Evolutionary conservation across 2,113 vertebrate species (phyloP).

Genomic region (Oncorhynchus nerka): DNA sequence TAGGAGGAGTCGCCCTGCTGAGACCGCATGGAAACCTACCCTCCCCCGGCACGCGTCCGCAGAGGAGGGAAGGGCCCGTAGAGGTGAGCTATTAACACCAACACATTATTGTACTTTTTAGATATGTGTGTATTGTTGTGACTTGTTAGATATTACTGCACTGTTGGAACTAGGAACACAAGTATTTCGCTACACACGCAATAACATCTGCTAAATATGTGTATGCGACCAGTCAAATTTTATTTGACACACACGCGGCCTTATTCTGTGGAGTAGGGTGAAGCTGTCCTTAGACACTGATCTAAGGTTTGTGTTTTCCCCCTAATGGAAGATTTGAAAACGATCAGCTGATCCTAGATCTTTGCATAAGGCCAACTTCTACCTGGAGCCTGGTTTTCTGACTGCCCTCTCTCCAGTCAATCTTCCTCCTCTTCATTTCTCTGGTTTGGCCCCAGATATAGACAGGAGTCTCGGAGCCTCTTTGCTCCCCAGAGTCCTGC

Average conservation of each 20-base stretch:
- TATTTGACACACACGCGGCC: background rate
- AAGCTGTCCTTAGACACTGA: no score
- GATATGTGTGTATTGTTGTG: no score
- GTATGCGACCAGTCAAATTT: no score
- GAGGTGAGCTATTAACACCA: conserved; percentile 62
- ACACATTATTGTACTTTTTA: no score
- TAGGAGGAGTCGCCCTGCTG: conserved; percentile 68
- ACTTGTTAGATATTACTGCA: no score
- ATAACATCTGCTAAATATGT: no score
- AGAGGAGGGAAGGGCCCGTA: conserved; percentile 79
- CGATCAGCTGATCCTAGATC: background rate
- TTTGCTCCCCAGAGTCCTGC: conserved; percentile 65
- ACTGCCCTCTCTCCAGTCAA: background rate
- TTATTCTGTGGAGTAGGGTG: background rate
- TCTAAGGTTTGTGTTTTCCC: no score
- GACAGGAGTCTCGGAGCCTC: conserved; percentile 49
- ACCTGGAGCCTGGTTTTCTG: no score
- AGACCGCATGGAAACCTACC: conserved; percentile 73
- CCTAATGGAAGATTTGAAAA: no score
- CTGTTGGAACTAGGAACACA: no score
- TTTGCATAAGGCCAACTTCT: no score
- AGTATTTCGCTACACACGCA: no score
- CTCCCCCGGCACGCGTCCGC: conserved; percentile 76
- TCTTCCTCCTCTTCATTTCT: conserved; percentile 34
- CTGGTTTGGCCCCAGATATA: conserved; percentile 62